Percentiles rank a stretch among this genome's conserved stretches.
Conservation (phyloP, 2,888 invertebrate species). For the Parnassius apollo region DNA sequence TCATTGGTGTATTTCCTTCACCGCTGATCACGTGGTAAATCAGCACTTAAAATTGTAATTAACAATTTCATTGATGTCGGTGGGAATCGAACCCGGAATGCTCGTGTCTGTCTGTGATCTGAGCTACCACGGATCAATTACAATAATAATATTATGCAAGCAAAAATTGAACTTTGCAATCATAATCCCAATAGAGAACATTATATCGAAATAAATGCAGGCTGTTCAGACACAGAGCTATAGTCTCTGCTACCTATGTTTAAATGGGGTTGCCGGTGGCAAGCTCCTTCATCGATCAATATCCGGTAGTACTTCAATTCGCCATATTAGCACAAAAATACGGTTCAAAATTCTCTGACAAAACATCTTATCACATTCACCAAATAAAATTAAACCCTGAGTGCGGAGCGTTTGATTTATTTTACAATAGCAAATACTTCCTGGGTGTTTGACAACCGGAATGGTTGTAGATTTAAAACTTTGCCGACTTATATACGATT, state of each 20-base stretch:
- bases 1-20: no score
- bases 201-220: background rate
- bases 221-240: background rate
- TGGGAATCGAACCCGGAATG: no score
- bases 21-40: no score
- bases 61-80: no score
- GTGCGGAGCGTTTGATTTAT: slow-evolving; percentile 17
- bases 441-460: slow-evolving; percentile 14
- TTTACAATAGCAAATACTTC: slow-evolving; percentile 18
- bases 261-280: background rate
- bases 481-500: slow-evolving; percentile 11
- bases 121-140: no score
- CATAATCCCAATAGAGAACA: background rate
- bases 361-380: background rate
- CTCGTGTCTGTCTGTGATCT: no score
- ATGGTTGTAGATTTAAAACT: slow-evolving; percentile 15
- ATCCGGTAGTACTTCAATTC: background rate
- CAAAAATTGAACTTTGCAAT: no score
- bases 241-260: background rate
- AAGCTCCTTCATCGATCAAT: slow-evolving; percentile 9
- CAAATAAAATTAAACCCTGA: slow-evolving; percentile 4
- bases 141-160: no score
- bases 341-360: slow-evolving; percentile 2
- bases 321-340: background rate
- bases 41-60: no score